Percentiles rank a stretch among this genome's conserved stretches.
Evolutionary conservation across 1,140 invertebrate species (phyloP).

Genomic region (Drosophila rhopaloa): DNA sequence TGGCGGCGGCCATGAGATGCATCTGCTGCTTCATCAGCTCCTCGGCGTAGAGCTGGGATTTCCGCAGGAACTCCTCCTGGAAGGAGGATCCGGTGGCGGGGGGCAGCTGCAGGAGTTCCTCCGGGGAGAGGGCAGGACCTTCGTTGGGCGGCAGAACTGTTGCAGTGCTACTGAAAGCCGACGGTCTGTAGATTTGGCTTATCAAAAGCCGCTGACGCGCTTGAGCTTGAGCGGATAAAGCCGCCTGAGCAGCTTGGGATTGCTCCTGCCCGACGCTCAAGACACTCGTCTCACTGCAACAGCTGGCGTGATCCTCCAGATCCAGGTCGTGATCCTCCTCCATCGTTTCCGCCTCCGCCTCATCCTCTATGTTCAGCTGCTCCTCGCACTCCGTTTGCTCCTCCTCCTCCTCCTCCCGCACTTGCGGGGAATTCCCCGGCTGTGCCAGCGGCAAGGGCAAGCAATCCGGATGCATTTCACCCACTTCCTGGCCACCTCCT

Average conservation of each 20-base stretch:
- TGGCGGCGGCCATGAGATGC: constrained; percentile 82
- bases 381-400: constrained; percentile 38
- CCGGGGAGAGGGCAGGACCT: background rate
- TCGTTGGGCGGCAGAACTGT: constrained; percentile 26
- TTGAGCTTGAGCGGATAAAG: constrained; percentile 48
- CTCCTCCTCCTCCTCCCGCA: constrained; percentile 45
- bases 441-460: constrained; percentile 64
- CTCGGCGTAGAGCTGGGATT: constrained; percentile 84
- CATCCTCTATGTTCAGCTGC: constrained; percentile 65
- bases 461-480: constrained; percentile 72
- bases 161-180: constrained; percentile 70
- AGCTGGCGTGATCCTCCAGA: constrained; percentile 75
- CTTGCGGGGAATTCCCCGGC: constrained; percentile 68
- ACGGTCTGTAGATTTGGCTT: constrained; percentile 67
- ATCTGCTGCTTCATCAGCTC: constrained; percentile 84
- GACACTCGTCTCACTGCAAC: constrained; percentile 88
- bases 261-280: constrained; percentile 89
- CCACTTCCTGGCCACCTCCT: constrained; percentile 13
- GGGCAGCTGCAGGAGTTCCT: constrained; percentile 6
- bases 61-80: constrained; percentile 82
- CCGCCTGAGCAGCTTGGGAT: constrained; percentile 55
- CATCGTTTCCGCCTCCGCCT: constrained; percentile 37
- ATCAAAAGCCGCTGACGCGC: constrained; percentile 64
- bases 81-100: constrained; percentile 51
- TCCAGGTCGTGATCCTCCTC: constrained; percentile 40